phyloP scores from a whole-genome alignment of 2,797 vertebrate species.

The Momotus momota region DNA sequence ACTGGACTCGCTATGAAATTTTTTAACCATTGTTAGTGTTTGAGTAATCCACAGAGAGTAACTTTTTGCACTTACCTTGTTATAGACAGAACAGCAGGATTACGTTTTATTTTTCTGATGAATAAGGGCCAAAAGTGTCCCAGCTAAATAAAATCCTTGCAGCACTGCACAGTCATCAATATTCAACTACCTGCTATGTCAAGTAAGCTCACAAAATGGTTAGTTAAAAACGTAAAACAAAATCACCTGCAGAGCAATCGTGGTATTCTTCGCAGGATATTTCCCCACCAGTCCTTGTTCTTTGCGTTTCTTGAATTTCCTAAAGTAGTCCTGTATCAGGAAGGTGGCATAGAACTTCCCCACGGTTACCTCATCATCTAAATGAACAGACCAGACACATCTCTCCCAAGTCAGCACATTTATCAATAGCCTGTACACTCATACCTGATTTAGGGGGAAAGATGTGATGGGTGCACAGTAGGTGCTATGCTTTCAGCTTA shows the following conservation, averaged over 20 bases:
- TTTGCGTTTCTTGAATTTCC: conserved; percentile 99
- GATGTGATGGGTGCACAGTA: conserved; percentile 15
- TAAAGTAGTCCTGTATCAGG: conserved; percentile 99
- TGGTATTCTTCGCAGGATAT: conserved; percentile 95
- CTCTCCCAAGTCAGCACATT: conserved; percentile 93
- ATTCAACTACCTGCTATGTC: conserved; percentile 80
- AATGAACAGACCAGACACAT: conserved; percentile 99
- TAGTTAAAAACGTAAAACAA: conserved; percentile 72
- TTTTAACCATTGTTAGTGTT: background rate
- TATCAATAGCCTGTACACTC: conserved; percentile 79
- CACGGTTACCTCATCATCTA: conserved; percentile 99
- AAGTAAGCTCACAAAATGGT: conserved; percentile 78
- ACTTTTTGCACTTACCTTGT: conserved; percentile 77
- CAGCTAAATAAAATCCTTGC: conserved; percentile 78
- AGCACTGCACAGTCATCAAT: conserved; percentile 75
- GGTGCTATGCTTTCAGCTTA: conserved; percentile 13
- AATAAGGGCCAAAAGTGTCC: conserved; percentile 53
- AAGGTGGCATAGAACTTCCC: conserved; percentile 99
- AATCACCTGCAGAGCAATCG: conserved; percentile 97
- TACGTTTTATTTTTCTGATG: conserved; percentile 68
- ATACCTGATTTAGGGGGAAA: conserved; percentile 53
- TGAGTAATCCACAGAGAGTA: conserved; percentile 16
- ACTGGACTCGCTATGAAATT: background rate
- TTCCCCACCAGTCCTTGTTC: conserved; percentile 98
- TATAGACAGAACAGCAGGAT: conserved; percentile 55